These are phyloP conservation scores for Hephaestus fuliginosus DNA, from an alignment of 2,797 vertebrate species.

Conservation along the genomic window DNA sequence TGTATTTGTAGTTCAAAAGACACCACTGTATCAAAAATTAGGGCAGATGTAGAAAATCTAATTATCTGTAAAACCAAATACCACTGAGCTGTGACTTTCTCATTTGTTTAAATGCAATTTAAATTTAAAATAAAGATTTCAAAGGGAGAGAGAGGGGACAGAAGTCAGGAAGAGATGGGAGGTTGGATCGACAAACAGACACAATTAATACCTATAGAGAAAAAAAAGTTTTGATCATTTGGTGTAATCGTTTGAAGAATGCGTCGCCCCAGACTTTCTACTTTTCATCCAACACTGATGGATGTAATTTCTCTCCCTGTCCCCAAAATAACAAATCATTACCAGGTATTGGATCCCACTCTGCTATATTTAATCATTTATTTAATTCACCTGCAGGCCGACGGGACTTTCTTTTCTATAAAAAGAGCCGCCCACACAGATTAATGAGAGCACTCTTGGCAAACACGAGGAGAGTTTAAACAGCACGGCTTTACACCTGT, in stretches of 20 bases:
- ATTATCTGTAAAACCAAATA: background rate
- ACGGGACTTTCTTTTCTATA: constrained; percentile 33
- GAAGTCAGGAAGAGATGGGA: background rate
- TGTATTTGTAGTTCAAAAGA: background rate
- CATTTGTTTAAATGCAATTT: background rate
- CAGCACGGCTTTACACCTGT: constrained; percentile 57
- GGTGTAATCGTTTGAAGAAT: background rate
- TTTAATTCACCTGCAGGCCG: constrained; percentile 20
- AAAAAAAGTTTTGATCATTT: background rate
- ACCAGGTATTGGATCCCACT: background rate
- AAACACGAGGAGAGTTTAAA: constrained; percentile 46
- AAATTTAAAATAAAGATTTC: background rate
- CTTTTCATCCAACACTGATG: constrained; percentile 14
- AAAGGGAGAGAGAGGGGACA: background rate
- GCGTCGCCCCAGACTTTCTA: background rate
- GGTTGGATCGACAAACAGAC: background rate
- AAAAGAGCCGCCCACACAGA: constrained; percentile 36
- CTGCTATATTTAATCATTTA: constrained; percentile 30
- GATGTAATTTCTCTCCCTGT: background rate
- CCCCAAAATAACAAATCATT: constrained; percentile 18
- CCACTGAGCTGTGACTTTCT: background rate
- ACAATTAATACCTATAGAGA: background rate
- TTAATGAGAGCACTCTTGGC: constrained; percentile 53
- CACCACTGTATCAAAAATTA: background rate
- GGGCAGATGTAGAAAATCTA: background rate